Evolutionary conservation across 2,888 invertebrate species (phyloP), one percentile per base, ranked within the genome.

Genomic region (Eupithecia centaureata): DNA sequence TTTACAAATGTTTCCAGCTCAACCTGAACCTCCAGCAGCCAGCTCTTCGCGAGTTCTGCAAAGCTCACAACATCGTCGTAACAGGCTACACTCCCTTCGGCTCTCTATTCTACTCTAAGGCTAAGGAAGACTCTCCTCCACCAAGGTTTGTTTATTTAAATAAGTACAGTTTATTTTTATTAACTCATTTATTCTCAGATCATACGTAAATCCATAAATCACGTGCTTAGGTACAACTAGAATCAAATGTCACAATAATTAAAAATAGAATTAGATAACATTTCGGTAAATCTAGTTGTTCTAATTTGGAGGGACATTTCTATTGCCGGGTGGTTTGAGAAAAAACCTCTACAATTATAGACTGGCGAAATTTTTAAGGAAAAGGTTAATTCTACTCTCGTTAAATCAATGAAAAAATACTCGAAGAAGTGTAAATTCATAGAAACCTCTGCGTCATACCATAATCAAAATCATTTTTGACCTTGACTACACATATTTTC

Each of bases 21-120:
- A 92, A 97, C 80, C 94, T 97, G 5, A 96, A 96, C 76, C 89
- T 97, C 5, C 96, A 95, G 73, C 96, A 97, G 79, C 94, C 94
- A 27, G 94, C 95, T 54, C 83, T 97, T 42, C 94, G 95, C 0
- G 88, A 95, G 18, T 65, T 42, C 65, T 65, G 65, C 42, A 54
- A 42, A 2, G 2, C n/a, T 1, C 65, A 65, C 42, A 32, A 65
- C 56, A 65, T 65, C 56, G 32, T 54, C 1, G 47, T 65, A 13
- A 65, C 65, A 1, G 97, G 91, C 0, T 97, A 96, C 86, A 95
- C 96, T 32, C 97, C 97, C 0, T 93, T 97, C 71, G 97, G 97
- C 0, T 86, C 88, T 0, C 77, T 93, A 42, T 27, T 27, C 27
- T 52, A 25, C 52, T 15, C 27, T 15, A 52, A 52, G 52, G 52